A percentile compares a stretch with the other conserved stretches of the same genome.
phyloP scores from a whole-genome alignment of 92 coral and sea anemone species.

The Epizoanthus ramosus region DNA sequence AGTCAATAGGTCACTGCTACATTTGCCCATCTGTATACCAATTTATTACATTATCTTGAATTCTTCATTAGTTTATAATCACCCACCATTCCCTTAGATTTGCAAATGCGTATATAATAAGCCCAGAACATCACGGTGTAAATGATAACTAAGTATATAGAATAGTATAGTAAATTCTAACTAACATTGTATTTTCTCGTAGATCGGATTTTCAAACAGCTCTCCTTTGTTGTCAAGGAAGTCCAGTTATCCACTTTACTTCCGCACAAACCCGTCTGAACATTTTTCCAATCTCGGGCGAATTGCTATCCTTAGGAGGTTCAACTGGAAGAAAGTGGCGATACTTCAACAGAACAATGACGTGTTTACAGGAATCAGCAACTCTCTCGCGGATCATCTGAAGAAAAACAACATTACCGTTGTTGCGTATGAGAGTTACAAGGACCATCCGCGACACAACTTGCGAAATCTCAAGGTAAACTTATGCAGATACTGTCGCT shows the following conservation, averaged over 20 bases:
- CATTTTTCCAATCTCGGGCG: conserved; percentile 68
- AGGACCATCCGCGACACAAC: conserved; percentile 64
- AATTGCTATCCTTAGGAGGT: conserved; percentile 66
- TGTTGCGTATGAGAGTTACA: conserved; percentile 72
- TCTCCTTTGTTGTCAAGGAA: conserved; percentile 72
- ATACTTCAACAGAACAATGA: conserved; percentile 76
- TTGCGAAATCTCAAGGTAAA: conserved; percentile 69
- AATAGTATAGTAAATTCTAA: too few relatives aligned
- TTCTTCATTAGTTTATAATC: too few relatives aligned
- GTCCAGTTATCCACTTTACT: conserved; percentile 58
- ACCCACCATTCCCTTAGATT: too few relatives aligned
- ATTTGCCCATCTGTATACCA: too few relatives aligned
- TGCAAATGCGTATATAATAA: too few relatives aligned
- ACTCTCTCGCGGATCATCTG: conserved; percentile 66
- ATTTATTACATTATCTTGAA: too few relatives aligned
- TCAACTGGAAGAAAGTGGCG: conserved; percentile 76
- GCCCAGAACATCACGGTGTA: too few relatives aligned
- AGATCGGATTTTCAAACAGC: conserved; percentile 72
- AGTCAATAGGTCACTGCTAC: too few relatives aligned
- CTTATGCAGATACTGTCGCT: not conserved
- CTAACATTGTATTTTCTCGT: not conserved
- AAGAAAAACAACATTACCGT: conserved; percentile 55
- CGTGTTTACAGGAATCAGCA: conserved; percentile 74
- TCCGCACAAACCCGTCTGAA: conserved; percentile 78
- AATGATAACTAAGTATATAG: too few relatives aligned